Evolutionary conservation across 2,797 vertebrate species (phyloP), one percentile per base, ranked within the genome.

Genomic region (Novumbra hubbsi): DNA sequence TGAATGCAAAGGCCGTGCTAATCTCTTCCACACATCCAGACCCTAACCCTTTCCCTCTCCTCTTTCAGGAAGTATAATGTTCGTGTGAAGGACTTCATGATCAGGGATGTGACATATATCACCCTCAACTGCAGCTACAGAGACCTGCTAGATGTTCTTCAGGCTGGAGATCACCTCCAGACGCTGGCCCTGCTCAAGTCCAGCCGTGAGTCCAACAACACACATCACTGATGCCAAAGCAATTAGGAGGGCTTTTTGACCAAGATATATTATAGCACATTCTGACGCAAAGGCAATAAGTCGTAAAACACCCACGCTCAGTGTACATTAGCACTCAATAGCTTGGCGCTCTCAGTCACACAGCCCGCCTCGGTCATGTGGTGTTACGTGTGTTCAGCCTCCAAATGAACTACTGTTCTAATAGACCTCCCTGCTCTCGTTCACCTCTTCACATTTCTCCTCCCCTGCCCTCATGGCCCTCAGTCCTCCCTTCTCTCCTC

Each of bases 11-110:
- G 60, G 28, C 30, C 15, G 63, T 38, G 65, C 68, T 27, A 60
- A 60, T 45, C 38, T 68, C 21, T 49, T 48, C 45, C 21, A 15
- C n/a, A 24, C 67, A 4, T 15, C 24, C n/a, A 3, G 2, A 27
- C 24, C 7, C 24, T 21, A 48, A 14, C 5, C 41, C 21, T 14
- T 41, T 24, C 41, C 21, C 38, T 68, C n/a, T 68, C 32, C 0
- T 15, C 30, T 2, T 64, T 38, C 86, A 99, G 98, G 89, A 98
- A 96, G 84, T 98, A 99, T 86, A 98, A 96, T 0, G 94, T 99
- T 9, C 94, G 95, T 0, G 98, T 99, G 75, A 97, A 99, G 82
- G 97, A 99, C 89, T 98, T 99, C 86, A 99, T 99, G 98, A 94
- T 98, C 45, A 87, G 96, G 3, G 95, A 97, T 0, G 95, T 99